Evolutionary conservation across 1,140 invertebrate genomes (phyloP), one percentile per base, ranked within the genome.

Genomic region (Saccostrea glomerata): DNA sequence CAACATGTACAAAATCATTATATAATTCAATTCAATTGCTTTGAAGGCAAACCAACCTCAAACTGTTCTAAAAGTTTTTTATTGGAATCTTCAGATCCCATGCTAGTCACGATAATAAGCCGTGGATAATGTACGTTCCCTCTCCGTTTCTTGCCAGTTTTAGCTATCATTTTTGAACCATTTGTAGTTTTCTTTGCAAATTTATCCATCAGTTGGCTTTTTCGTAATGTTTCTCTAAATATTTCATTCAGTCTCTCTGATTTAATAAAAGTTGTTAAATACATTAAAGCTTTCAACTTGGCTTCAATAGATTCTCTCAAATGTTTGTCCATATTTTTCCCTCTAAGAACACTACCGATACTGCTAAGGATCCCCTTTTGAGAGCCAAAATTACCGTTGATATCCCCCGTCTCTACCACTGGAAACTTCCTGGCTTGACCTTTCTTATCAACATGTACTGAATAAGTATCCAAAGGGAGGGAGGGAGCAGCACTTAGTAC

Each of bases 171-270:
- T 77, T 17, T 77, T 12, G 30, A 77, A 77, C 11, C 15, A 25
- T 30, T 77, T 77, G 25, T 15, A 77, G 25, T 30, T 36, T 77
- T 77, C 23, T 77, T 77, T 36, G 25, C 23, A 6, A 77, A 30
- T 77, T 77, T 77, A 77, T 30, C 30, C 70, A 77, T 77, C 13
- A 77, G 25, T 9, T 77, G 25, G 36, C 70, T 77, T 15, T 77
- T 77, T 77, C 70, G 70, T 36, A 77, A 77, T 30, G 70, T 77
- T 30, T 77, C 70, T 77, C 13, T 25, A 77, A 77, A 77, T 30
- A 77, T 77, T 36, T 77, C 23, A 36, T 77, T 77, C 7, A 77
- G 15, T 77, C 70, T 25, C 15, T 77, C 70, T 17, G 70, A 77
- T 77, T 77, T 77, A 36, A 77, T 77, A 25, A 77, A 77, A 77